Conservation (phyloP, 2,888 invertebrate genomes). For the Leucania comma region DNA sequence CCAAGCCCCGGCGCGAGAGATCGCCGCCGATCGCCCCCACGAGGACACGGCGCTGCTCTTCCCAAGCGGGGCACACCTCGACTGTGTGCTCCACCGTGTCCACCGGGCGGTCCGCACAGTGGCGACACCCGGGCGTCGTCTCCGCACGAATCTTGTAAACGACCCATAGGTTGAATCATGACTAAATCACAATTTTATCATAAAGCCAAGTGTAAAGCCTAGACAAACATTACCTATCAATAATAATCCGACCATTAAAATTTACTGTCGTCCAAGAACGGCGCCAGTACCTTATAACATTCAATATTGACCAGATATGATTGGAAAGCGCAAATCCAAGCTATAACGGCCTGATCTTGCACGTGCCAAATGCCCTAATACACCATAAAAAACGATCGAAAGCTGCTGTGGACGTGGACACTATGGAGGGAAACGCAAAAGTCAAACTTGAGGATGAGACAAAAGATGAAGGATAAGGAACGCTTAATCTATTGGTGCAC, state of each 20-base stretch:
- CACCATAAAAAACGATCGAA: slow-evolving; percentile 59
- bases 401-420: slow-evolving; percentile 20
- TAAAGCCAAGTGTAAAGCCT: neutral
- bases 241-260: slow-evolving; percentile 11
- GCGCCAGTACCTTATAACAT: neutral
- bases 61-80: no score
- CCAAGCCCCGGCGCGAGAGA: no score
- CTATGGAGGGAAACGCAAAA: slow-evolving; percentile 5
- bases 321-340: slow-evolving; percentile 51
- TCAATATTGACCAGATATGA: slow-evolving; percentile 45
- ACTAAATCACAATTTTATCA: neutral
- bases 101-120: no score
- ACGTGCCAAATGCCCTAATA: slow-evolving; percentile 51
- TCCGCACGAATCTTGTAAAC: no score
- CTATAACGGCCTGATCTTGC: slow-evolving; percentile 38
- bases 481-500: no score
- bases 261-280: slow-evolving; percentile 8
- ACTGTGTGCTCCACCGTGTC: no score
- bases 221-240: neutral
- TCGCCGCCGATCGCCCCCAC: no score
- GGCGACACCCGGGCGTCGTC: no score
- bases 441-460: neutral
- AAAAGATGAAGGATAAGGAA: no score
- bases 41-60: no score
- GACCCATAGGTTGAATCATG: neutral